A percentile compares a stretch with the other conserved stretches of the same genome.
phyloP scores from a whole-genome alignment of 1,140 invertebrate genomes.

The Drosophila ananassae region DNA sequence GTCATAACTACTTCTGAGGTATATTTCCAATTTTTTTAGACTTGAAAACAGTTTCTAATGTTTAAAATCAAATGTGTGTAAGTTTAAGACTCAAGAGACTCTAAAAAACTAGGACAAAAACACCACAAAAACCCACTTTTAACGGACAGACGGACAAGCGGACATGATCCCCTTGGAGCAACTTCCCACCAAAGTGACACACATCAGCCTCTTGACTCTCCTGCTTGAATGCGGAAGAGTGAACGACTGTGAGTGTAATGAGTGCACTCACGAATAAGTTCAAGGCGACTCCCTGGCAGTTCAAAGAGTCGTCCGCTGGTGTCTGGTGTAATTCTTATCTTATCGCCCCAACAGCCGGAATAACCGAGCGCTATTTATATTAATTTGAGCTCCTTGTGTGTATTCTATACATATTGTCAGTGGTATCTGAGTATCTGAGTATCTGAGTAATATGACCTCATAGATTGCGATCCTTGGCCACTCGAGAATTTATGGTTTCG shows the following conservation, averaged over 20 bases:
- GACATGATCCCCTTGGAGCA: too few species aligned
- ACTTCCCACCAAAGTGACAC: too few species aligned
- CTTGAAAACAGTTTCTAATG: too few species aligned
- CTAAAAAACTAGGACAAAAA: too few species aligned
- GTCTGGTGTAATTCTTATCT: constrained; percentile 43
- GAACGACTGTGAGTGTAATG: constrained; percentile 21
- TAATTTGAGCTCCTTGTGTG: constrained; percentile 5
- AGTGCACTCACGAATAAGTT: constrained; percentile 27
- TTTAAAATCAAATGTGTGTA: too few species aligned
- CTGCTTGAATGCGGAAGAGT: neutral
- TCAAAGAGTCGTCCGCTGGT: constrained; percentile 13
- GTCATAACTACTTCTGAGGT: too few species aligned
- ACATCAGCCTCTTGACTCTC: neutral
- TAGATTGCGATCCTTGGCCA: constrained; percentile 15
- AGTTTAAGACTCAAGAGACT: too few species aligned
- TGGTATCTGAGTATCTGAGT: too few species aligned
- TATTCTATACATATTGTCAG: neutral
- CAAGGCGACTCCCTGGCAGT: constrained; percentile 26
- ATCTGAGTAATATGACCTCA: constrained; percentile 1
- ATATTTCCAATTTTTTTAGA: too few species aligned
- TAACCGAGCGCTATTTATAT: constrained; percentile 47
- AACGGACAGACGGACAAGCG: too few species aligned
- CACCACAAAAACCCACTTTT: too few species aligned
- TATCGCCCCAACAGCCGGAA: constrained; percentile 49
- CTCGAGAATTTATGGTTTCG: constrained; percentile 3